These are phyloP conservation scores for Cyaniris semiargus DNA, from an alignment of 2,888 invertebrate genomes.

Conservation along the genomic window DNA sequence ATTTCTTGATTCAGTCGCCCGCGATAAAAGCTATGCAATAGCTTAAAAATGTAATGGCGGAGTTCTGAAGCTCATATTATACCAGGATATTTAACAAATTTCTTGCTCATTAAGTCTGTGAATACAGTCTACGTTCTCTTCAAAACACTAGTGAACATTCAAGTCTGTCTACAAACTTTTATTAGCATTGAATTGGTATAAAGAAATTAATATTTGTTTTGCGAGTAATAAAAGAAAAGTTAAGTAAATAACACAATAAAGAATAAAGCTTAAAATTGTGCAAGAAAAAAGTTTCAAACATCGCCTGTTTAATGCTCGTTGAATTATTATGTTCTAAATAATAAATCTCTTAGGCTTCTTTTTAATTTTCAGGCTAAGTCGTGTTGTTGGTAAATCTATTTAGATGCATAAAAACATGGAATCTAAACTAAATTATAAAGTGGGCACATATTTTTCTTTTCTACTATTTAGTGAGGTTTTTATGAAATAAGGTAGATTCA, in stretches of 20 bases:
- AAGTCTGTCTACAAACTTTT: no score
- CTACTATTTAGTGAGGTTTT: no score
- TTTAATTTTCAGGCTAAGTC: background rate
- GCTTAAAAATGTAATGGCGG: no score
- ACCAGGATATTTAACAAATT: background rate
- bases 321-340: background rate
- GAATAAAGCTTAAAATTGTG: background rate
- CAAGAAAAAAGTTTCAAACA: background rate
- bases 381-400: no score
- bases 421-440: no score
- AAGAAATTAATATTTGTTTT: background rate
- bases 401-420: no score
- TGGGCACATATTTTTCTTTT: no score
- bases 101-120: background rate
- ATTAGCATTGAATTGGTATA: background rate
- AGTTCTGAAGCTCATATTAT: no score
- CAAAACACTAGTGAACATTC: background rate
- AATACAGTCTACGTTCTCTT: background rate
- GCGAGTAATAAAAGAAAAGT: background rate
- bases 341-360: background rate
- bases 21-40: no score
- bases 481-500: no score
- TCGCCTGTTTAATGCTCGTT: background rate
- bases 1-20: no score
- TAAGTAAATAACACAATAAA: background rate